These are phyloP conservation scores for Sandelia bainsii DNA, from an alignment of 2,797 vertebrate species.

Conservation along the genomic window DNA sequence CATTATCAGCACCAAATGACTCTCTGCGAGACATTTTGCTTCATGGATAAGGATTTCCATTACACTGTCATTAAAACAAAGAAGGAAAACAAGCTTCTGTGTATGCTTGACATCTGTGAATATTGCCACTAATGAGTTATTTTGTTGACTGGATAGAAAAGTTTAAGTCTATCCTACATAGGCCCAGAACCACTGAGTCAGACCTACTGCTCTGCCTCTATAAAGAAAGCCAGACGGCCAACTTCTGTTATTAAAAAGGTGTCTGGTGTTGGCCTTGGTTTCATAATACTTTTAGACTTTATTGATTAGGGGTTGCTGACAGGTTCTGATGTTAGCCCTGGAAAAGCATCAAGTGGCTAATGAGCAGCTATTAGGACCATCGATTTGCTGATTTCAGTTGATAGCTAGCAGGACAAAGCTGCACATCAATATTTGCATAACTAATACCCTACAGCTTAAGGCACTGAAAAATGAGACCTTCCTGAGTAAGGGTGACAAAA, in stretches of 20 bases:
- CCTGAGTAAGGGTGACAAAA: conserved; percentile 68
- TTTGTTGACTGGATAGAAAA: conserved; percentile 38
- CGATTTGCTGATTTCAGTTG: conserved; percentile 97
- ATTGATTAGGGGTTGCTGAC: conserved; percentile 88
- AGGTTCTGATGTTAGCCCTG: conserved; percentile 85
- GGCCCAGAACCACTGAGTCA: conserved; percentile 24
- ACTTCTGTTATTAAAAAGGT: conserved; percentile 73
- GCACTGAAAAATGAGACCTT: conserved; percentile 89
- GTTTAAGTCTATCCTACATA: conserved; percentile 5
- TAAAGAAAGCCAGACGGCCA: conserved; percentile 60
- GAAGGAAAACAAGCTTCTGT: conserved; percentile 16
- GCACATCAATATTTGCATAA: conserved; percentile 94
- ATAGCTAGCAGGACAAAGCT: conserved; percentile 93
- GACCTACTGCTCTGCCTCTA: not conserved
- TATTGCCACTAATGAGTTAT: conserved; percentile 39
- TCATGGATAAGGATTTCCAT: conserved; percentile 29
- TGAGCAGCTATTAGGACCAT: conserved; percentile 95
- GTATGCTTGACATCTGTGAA: conserved; percentile 12
- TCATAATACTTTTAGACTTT: conserved; percentile 90
- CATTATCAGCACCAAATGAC: conserved; percentile 44
- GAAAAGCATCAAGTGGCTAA: conserved; percentile 93
- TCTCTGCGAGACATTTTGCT: conserved; percentile 42
- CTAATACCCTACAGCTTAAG: conserved; percentile 88
- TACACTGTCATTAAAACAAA: conserved; percentile 24
- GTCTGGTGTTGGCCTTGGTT: conserved; percentile 74